These are phyloP conservation scores for Poecilus cupreus DNA, from an alignment of 2,888 invertebrate genomes.

Conservation along the genomic window DNA sequence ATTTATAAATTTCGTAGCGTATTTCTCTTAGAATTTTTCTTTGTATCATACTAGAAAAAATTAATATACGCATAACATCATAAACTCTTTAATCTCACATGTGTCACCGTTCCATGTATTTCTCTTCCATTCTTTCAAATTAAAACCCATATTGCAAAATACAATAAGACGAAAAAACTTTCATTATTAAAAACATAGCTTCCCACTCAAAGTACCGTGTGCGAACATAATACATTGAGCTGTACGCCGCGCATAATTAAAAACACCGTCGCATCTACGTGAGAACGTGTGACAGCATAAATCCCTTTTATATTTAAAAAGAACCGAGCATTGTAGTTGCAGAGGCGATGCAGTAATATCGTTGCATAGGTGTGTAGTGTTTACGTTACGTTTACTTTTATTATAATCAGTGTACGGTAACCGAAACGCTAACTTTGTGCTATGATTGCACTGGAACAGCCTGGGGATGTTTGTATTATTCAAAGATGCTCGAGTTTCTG, in stretches of 20 bases:
- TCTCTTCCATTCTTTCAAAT: background rate
- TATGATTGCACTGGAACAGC: too few relatives aligned
- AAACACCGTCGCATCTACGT: background rate
- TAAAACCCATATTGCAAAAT: background rate
- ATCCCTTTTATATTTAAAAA: too few relatives aligned
- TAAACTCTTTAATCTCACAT: background rate
- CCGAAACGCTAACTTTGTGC: too few relatives aligned
- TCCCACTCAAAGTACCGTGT: background rate
- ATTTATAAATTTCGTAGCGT: too few relatives aligned
- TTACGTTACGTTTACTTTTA: too few relatives aligned
- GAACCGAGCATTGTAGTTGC: background rate
- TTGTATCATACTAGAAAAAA: too few relatives aligned
- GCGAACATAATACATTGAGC: background rate
- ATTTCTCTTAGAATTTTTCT: too few relatives aligned
- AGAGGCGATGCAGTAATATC: too few relatives aligned
- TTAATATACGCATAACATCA: background rate
- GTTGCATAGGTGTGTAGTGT: too few relatives aligned
- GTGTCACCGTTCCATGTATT: background rate
- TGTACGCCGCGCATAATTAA: background rate
- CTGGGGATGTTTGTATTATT: too few relatives aligned
- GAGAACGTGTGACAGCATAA: background rate
- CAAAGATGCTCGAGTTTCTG: too few relatives aligned
- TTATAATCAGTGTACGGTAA: too few relatives aligned
- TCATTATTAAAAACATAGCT: background rate
- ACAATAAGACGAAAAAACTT: background rate